Evolutionary conservation across 2,797 vertebrate genomes (phyloP), one percentile per base, ranked within the genome.

Genomic region (Hoplostethus mediterraneus): DNA sequence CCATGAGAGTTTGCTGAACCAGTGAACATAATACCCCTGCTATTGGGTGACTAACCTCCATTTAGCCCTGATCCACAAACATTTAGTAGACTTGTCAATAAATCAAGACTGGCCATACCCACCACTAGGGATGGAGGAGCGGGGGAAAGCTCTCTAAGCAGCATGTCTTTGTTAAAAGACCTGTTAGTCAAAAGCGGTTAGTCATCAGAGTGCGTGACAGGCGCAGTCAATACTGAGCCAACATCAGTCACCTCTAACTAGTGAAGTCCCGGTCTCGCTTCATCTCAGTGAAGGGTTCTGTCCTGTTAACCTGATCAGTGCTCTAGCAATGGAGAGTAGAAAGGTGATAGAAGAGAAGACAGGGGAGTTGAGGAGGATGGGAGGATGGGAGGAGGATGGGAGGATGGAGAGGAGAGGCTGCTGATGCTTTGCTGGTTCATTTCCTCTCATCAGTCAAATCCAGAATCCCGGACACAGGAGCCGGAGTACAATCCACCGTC

Each of bases 361-460:
- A 57, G 33, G 5, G 40, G 38, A 54, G 67, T 71, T 73, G 75
- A 51, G 65, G 28, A 28, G 28, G 28, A 28, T 2, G 28, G 28
- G 67, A 82, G 57, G 75, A 42, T 52, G 78, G 73, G 49, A 21
- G 86, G 82, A 87, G 76, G n/a, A n/a, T n/a, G n/a, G n/a, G n/a
- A n/a, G n/a, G n/a, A n/a, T n/a, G n/a, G 51, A 81, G 63, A 74
- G 44, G 69, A 76, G 77, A 84, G 74, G 54, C 71, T 49, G 69
- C 60, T 30, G 63, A 87, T 42, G 51, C 67, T 74, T 48, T 21
- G 42, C 76, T 73, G 73, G 73, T 89, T 90, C 68, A 93, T 93
- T 90, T 92, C 84, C 83, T 80, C 65, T 81, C 79, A 84, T 91
- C 90, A 91, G 82, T 88, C 65, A 52, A 54, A 86, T 68, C 75